Evolutionary conservation across 37 sponge, comb jelly and placozoan species (phyloP), one percentile per base, ranked within the genome.

Genomic region (Halisarca cf. caerulea): DNA sequence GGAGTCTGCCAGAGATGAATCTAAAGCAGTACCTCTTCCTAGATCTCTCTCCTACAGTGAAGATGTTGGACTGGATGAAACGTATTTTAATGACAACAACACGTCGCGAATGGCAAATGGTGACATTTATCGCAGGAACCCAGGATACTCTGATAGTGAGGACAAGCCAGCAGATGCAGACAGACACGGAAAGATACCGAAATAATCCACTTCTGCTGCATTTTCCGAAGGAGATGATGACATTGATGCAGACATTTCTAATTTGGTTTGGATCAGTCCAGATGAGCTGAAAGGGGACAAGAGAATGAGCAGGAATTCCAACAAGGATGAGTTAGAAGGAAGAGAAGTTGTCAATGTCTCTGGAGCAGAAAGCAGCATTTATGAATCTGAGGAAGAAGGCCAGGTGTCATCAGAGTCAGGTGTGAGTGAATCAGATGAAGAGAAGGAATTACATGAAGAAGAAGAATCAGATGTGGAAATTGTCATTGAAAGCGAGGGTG

Each of bases 1-100:
- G 17, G 54, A 80, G n/a, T 84, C 84, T 64, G 85, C 51, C 30
- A 45, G 85, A 58, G 85, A 80, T n/a, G 35, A 30, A 1, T 18
- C 35, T 32, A 68, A 27, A 34, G 2, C 15, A 32, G 69, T 34
- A 6, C 69, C 69, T 3, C 25, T 59, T 59, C 15, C 35, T 3
- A 8, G 35, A 8, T 27, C 69, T 32, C 69, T 18, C 4, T 68
- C 69, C 4, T 68, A 28, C 4, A 17, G 32, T 30, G 69, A 34
- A 34, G 35, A 30, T 34, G 17, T 68, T 68, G 69, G 30, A 1
- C 2, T 34, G n/a, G 2, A 17, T 27, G 69, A 6, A 28, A 27
- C 30, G 1, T 68, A 68, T 34, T 68, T 68, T 30, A 34, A 68
- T 30, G 35, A 28, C 35, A 68, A 4, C 2, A 68, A 68, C 35